Base-by-base conservation (phyloP, 92 coral and sea anemone genomes). In the Palythoa grandis region DNA sequence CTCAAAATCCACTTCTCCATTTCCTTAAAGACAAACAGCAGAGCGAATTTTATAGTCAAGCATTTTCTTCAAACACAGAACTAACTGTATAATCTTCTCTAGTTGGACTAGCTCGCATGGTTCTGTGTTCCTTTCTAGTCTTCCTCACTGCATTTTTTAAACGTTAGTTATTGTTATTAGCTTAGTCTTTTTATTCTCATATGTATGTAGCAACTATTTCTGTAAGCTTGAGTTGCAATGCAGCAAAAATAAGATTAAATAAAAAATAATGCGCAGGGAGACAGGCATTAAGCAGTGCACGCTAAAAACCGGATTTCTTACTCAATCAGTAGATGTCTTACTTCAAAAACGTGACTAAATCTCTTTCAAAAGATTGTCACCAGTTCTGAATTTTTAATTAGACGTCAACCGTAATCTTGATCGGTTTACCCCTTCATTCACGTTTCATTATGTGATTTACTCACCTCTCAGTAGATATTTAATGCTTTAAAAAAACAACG, bases 1-100 rank as follows among this genome's bases (percentile, higher is more conserved):
- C 1, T 96, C 95, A 29, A 96, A 96, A 74, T 96, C 99, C 43
- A 96, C 99, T 66, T 96, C 99, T 38, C 99, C 99, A 82, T 96
- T 95, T 12, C 99, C 99, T 96, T 43, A 48, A 72, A 50, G 37
- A 23, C 15, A 66, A 83, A 43, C 15, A 76, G 84, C 17, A 38
- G 12, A 38, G 50, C 50, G 35, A 50, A 23, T 16, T 70, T 16
- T 52, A 29, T 7, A 48, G 15, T 15, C 11, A 11, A 13, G 40
- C 14, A 58, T 58, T 58, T 58, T 5, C 20, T 4, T 13, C 29
- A 6, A 5, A 16, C 17, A 17, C 11, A 40, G 2, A 5, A 29
- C 35, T 29, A 29, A 1, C 1, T 29, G 35, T 29, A 29, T 29
- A 29, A 29, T 29, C 35, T 29, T 29, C 35, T 29, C 35, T 29